These are phyloP conservation scores for Trematocara macrostoma DNA, from an alignment of 2,113 vertebrate genomes.

Conservation along the genomic window DNA sequence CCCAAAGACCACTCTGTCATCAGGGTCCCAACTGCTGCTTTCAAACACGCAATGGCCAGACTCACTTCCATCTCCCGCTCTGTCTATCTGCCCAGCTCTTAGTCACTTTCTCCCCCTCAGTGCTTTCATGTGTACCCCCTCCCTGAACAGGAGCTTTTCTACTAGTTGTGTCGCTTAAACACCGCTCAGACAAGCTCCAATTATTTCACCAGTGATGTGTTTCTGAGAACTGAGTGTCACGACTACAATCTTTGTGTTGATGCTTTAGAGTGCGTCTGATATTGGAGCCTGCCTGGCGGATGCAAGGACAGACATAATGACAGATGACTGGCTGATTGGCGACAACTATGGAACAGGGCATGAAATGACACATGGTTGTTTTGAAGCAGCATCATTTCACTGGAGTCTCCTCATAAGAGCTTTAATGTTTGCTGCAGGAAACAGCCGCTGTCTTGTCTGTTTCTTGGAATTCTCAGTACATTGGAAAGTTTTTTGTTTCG, in stretches of 20 bases:
- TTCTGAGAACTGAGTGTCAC: constrained; percentile 23
- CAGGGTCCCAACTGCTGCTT: constrained; percentile 77
- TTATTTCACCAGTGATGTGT: constrained; percentile 48
- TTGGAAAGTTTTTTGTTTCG: neutral
- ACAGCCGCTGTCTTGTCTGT: neutral
- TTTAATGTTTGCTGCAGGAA: constrained; percentile 2
- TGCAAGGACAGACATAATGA: constrained; percentile 44
- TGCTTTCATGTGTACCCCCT: constrained; percentile 65
- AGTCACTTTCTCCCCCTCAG: constrained; percentile 35
- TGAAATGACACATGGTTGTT: constrained; percentile 22
- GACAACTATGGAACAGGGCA: constrained; percentile 22
- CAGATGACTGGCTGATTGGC: constrained; percentile 57
- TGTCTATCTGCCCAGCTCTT: constrained; percentile 24
- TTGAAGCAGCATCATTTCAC: constrained; percentile 15
- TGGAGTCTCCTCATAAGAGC: neutral
- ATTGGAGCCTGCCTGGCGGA: constrained; percentile 56
- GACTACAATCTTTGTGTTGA: constrained; percentile 24
- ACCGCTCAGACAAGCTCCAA: constrained; percentile 44
- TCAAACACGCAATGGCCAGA: constrained; percentile 67
- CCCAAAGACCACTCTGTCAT: constrained; percentile 81
- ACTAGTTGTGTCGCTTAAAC: constrained; percentile 43
- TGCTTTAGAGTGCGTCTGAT: constrained; percentile 45
- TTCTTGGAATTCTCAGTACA: neutral
- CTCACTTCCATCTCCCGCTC: constrained; percentile 38
- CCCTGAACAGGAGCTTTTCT: constrained; percentile 29